phyloP scores from a whole-genome alignment of 1,140 invertebrate species.

The Eriocheir sinensis region DNA sequence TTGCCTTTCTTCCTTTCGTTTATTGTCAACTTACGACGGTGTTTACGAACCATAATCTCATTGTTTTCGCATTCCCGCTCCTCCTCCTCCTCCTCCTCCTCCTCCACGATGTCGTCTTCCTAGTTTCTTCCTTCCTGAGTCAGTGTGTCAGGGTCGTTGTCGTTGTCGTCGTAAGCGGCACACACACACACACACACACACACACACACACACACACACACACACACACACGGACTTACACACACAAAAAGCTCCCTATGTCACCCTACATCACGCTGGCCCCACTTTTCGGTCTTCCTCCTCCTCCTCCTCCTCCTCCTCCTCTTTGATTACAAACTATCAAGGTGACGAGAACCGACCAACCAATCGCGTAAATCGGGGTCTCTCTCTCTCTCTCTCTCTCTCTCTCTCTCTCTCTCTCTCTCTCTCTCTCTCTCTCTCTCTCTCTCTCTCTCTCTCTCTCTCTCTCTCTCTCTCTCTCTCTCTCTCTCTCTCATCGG shows the following conservation, averaged over 20 bases:
- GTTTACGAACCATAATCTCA: too few species aligned
- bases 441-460: neutral
- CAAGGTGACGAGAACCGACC: too few species aligned
- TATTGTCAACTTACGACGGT: too few species aligned
- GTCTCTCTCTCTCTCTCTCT: neutral
- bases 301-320: neutral
- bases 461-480: neutral
- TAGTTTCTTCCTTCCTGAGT: neutral
- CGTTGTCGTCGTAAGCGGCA: too few species aligned
- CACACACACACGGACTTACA: constrained; percentile 12
- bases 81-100: too few species aligned
- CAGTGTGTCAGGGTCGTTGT: neutral
- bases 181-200: constrained; percentile 25
- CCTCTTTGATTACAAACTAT: too few species aligned
- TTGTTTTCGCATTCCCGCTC: too few species aligned
- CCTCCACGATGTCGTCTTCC: too few species aligned
- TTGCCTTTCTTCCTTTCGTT: too few species aligned
- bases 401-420: neutral
- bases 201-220: constrained; percentile 34
- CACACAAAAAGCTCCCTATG: constrained; percentile 18
- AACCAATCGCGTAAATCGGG: too few species aligned
- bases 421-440: neutral
- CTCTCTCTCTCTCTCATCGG: neutral
- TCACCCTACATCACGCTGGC: neutral
- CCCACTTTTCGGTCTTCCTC: neutral